phyloP scores from a whole-genome alignment of 2,888 invertebrate genomes.

The Pandemis cinnamomeana region DNA sequence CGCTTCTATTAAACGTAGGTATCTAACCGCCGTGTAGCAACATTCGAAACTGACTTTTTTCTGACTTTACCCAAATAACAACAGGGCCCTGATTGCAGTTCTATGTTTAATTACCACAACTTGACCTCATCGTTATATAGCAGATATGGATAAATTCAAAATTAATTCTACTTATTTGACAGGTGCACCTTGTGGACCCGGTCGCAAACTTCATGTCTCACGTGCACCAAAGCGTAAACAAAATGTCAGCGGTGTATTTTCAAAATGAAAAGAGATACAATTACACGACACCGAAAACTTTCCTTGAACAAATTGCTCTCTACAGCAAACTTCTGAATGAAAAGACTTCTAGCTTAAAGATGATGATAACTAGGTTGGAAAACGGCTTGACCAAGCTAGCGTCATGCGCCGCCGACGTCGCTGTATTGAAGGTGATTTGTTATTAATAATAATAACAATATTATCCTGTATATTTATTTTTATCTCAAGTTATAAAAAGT shows the following conservation, averaged over 20 bases:
- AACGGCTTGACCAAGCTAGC: constrained; percentile 95
- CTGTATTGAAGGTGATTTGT: constrained; percentile 88
- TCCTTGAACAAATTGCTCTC: constrained; percentile 95
- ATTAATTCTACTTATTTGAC: constrained; percentile 44
- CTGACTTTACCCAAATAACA: too few species aligned
- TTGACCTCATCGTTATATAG: too few species aligned
- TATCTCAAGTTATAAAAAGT: too few species aligned
- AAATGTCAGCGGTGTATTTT: constrained; percentile 91
- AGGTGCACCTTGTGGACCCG: constrained; percentile 84
- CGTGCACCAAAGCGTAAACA: constrained; percentile 94
- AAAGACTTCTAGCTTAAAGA: constrained; percentile 88
- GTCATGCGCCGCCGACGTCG: constrained; percentile 93
- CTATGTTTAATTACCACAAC: too few species aligned
- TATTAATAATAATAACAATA: too few species aligned
- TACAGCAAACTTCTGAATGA: constrained; percentile 89
- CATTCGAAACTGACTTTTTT: too few species aligned
- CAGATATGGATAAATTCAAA: too few species aligned
- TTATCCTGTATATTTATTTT: too few species aligned
- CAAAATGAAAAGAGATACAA: constrained; percentile 95
- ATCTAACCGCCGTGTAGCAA: too few species aligned
- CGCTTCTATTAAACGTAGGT: too few species aligned
- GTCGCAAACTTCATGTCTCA: constrained; percentile 95
- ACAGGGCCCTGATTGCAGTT: too few species aligned
- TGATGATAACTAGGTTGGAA: constrained; percentile 91
- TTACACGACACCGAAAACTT: constrained; percentile 98